These are phyloP conservation scores for Norana najaformis DNA, from an alignment of 2,888 invertebrate genomes.

Conservation along the genomic window DNA sequence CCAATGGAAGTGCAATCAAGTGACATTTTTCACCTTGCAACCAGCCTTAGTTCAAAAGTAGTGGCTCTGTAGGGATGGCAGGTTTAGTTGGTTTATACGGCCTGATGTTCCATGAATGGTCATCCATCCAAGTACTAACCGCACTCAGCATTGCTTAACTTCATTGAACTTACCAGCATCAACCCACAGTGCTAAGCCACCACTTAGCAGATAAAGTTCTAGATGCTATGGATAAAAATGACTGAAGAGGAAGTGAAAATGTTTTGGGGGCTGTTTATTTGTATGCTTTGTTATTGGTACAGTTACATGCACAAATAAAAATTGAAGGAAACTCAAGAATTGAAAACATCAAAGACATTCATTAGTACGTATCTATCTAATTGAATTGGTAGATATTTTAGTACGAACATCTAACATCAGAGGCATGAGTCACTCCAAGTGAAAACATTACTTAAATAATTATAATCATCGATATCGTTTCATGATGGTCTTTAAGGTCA, in stretches of 20 bases:
- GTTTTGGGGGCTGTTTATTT: neutral
- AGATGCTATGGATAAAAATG: neutral
- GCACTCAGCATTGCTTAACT: neutral
- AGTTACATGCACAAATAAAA: neutral
- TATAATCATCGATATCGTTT: conserved; percentile 13
- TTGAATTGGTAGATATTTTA: neutral
- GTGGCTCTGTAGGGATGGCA: neutral
- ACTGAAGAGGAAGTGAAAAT: neutral
- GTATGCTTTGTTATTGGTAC: neutral
- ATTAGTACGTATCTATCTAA: neutral
- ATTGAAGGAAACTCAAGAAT: neutral
- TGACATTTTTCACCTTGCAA: no score
- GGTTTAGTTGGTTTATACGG: neutral
- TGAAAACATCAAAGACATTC: neutral
- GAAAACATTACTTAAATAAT: neutral
- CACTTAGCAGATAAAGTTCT: neutral
- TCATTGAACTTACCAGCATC: no score
- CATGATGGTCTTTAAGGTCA: neutral
- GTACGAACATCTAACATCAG: neutral
- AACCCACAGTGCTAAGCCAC: neutral
- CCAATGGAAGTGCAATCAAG: no score
- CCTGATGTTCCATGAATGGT: neutral
- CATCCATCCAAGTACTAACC: neutral
- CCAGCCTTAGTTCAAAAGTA: neutral
- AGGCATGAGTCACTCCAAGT: neutral